These are phyloP conservation scores for Choreutis nemorana DNA, from an alignment of 2,888 invertebrate species.

Conservation along the genomic window DNA sequence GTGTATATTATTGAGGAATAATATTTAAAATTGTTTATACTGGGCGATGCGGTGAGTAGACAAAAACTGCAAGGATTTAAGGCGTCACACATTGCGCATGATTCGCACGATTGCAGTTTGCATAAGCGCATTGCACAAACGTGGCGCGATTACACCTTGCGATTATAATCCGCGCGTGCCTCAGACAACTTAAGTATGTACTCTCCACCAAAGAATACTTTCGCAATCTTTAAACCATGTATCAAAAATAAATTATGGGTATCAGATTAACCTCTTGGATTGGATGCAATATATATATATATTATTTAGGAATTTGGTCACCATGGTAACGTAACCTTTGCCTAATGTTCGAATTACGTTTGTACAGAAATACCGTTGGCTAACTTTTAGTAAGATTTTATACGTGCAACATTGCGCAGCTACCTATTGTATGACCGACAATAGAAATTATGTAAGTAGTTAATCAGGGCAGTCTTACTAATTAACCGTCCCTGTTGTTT, in stretches of 20 bases:
- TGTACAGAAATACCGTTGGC: too few species aligned
- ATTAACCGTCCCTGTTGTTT: conserved; percentile 16
- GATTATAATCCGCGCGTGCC: conserved; percentile 56
- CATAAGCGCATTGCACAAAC: conserved; percentile 55
- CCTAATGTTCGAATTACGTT: too few species aligned
- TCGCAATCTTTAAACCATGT: conserved; percentile 45
- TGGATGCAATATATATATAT: too few species aligned
- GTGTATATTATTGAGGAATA: too few species aligned
- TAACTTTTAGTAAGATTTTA: background rate
- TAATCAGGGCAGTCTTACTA: conserved; percentile 19
- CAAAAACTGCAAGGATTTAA: conserved; percentile 2
- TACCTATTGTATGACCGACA: conserved; percentile 11
- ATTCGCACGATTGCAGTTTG: conserved; percentile 51
- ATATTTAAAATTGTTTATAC: too few species aligned
- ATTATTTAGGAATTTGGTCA: too few species aligned
- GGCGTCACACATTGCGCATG: conserved; percentile 36
- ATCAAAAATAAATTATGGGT: conserved; percentile 10
- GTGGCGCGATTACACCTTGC: conserved; percentile 30
- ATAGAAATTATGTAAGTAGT: conserved; percentile 21
- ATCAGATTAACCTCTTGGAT: too few species aligned
- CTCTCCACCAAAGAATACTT: conserved; percentile 40
- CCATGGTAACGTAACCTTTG: too few species aligned
- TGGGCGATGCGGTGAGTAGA: too few species aligned
- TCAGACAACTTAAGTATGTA: conserved; percentile 37
- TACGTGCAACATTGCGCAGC: background rate